Evolutionary conservation across 2,888 invertebrate species (phyloP).

Genomic region (Ptychoptera contaminata): DNA sequence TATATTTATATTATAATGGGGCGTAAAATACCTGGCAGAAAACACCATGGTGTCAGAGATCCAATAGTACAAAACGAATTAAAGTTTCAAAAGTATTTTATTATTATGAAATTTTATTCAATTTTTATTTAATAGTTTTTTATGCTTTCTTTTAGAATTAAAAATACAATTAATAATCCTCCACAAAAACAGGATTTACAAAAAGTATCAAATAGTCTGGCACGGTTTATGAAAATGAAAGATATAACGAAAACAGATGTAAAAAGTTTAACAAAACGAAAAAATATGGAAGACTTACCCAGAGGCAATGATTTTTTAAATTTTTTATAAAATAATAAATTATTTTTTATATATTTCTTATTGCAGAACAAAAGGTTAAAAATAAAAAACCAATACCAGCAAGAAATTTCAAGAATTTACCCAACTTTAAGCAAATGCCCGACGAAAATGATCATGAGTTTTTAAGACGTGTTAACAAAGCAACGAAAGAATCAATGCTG

Average conservation of each 20-base stretch:
- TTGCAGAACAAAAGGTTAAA: constrained; percentile 1
- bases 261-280: too few relatives aligned
- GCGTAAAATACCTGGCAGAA: constrained; percentile 66
- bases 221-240: constrained; percentile 43
- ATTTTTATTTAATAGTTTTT: constrained; percentile 1
- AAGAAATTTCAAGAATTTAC: constrained; percentile 32
- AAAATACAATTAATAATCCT: constrained; percentile 57
- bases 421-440: constrained; percentile 39
- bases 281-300: constrained; percentile 21
- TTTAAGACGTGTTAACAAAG: constrained; percentile 45
- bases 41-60: constrained; percentile 64
- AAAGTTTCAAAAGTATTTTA: constrained; percentile 42
- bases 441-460: constrained; percentile 49
- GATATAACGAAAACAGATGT: constrained; percentile 26
- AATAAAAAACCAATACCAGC: constrained; percentile 18
- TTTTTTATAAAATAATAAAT: background rate
- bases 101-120: background rate
- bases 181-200: constrained; percentile 55
- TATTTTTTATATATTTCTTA: too few relatives aligned
- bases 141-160: constrained; percentile 35
- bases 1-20: constrained; percentile 34
- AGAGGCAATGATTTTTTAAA: constrained; percentile 7
- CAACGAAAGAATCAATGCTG: constrained; percentile 42
- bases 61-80: constrained; percentile 52
- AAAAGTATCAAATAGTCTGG: constrained; percentile 55